Evolutionary conservation across 2,113 vertebrate species (phyloP).

Genomic region (Bothrops jararaca): DNA sequence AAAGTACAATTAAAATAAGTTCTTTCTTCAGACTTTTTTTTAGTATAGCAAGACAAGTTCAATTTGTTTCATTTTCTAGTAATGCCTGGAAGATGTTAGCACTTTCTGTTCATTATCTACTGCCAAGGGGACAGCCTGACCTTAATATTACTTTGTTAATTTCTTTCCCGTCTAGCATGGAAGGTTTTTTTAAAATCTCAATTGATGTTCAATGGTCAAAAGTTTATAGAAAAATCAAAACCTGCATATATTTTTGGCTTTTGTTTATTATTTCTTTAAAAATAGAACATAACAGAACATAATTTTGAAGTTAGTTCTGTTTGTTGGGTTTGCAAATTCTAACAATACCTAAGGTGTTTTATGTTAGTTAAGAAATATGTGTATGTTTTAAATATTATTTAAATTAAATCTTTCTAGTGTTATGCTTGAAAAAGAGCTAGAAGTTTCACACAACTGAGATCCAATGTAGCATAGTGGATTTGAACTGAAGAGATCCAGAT

Average conservation of each 20-base stretch:
- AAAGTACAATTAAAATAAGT: not conserved
- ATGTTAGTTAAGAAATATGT: slow-evolving; percentile 34
- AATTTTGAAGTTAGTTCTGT: slow-evolving; percentile 16
- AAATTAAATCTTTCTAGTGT: not conserved
- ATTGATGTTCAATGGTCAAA: not conserved
- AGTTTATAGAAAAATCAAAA: not conserved
- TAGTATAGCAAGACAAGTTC: not conserved
- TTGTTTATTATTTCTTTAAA: not conserved
- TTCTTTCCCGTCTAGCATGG: not conserved
- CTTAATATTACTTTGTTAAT: not conserved
- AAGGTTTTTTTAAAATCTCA: not conserved
- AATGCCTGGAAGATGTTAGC: not conserved
- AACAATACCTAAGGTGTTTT: slow-evolving; percentile 1
- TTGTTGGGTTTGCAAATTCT: not conserved
- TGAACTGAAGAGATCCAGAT: not conserved
- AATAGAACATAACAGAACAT: not conserved
- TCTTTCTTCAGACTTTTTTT: not conserved
- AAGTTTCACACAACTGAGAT: not conserved
- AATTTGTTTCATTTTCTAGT: not conserved
- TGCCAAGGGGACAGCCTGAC: not conserved
- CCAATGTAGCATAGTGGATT: not conserved
- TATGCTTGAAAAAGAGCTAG: not conserved
- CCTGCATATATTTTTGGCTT: not conserved
- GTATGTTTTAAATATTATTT: not conserved
- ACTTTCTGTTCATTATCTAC: not conserved